These are phyloP conservation scores for Melanotus villosus DNA, from an alignment of 2,888 invertebrate species.

Conservation along the genomic window DNA sequence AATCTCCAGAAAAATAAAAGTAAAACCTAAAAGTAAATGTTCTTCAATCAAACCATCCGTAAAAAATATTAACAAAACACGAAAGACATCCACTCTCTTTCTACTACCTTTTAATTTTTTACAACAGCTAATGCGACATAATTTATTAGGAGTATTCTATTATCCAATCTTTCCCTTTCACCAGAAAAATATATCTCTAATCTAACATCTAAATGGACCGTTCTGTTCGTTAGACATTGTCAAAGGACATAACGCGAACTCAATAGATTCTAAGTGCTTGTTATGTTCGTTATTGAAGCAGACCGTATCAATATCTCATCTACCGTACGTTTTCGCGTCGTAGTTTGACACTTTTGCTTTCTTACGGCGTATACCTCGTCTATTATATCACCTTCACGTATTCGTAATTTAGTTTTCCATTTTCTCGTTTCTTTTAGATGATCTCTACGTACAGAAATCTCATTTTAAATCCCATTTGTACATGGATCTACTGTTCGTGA, in stretches of 20 bases:
- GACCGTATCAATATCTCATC: slow-evolving; percentile 11
- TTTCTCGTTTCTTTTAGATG: background rate
- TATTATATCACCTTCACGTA: background rate
- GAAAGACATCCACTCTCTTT: no score
- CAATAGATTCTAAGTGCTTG: slow-evolving; percentile 7
- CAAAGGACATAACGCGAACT: background rate
- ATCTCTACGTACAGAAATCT: no score
- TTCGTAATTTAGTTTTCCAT: background rate
- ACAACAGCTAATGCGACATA: no score
- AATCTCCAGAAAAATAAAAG: no score
- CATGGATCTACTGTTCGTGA: no score
- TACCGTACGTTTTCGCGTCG: background rate
- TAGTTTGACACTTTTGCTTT: slow-evolving; percentile 8
- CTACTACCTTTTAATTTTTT: no score
- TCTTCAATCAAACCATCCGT: no score
- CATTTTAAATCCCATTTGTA: no score
- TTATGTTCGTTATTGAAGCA: background rate
- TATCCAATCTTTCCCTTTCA: background rate
- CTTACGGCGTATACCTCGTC: background rate
- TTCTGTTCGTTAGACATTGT: background rate
- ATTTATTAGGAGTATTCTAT: no score
- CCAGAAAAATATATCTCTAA: background rate
- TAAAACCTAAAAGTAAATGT: no score
- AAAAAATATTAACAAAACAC: no score
- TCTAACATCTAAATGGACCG: slow-evolving; percentile 3